Conservation (phyloP, 2,888 invertebrate genomes). For the Mayetiola destructor region DNA sequence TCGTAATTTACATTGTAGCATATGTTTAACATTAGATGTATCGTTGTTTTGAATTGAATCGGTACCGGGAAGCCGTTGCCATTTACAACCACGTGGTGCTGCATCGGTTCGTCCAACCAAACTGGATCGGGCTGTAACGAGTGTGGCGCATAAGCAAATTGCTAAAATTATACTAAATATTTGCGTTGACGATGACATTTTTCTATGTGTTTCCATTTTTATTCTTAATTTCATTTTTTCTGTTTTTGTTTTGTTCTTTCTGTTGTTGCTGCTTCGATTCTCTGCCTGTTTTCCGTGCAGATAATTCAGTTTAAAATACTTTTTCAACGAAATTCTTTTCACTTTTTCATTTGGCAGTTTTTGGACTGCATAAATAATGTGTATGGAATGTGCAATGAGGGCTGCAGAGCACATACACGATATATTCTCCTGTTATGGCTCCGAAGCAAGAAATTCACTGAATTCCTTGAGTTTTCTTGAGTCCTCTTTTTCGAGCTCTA, state of each 20-base stretch:
- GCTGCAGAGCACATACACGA: too few species aligned
- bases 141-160: neutral
- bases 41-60: slow-evolving; percentile 34
- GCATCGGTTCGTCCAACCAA: slow-evolving; percentile 27
- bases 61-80: slow-evolving; percentile 40
- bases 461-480: too few species aligned
- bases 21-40: slow-evolving; percentile 36
- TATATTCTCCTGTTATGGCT: too few species aligned
- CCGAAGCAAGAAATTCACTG: neutral
- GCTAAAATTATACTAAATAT: neutral
- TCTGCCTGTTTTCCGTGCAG: neutral
- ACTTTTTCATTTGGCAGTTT: too few species aligned
- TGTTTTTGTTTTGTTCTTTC: neutral
- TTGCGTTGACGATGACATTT: neutral
- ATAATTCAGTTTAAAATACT: too few species aligned
- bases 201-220: neutral
- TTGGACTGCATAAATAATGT: too few species aligned
- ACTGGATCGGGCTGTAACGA: slow-evolving; percentile 14
- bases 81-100: slow-evolving; percentile 59
- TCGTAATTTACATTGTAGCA: slow-evolving; percentile 53
- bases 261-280: neutral
- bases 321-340: too few species aligned
- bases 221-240: neutral
- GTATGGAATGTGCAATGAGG: too few species aligned
- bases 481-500: too few species aligned